Percentiles rank a stretch among this genome's conserved stretches.
Conservation (phyloP, 2,113 vertebrate genomes). For the Lycaon pictus region DNA sequence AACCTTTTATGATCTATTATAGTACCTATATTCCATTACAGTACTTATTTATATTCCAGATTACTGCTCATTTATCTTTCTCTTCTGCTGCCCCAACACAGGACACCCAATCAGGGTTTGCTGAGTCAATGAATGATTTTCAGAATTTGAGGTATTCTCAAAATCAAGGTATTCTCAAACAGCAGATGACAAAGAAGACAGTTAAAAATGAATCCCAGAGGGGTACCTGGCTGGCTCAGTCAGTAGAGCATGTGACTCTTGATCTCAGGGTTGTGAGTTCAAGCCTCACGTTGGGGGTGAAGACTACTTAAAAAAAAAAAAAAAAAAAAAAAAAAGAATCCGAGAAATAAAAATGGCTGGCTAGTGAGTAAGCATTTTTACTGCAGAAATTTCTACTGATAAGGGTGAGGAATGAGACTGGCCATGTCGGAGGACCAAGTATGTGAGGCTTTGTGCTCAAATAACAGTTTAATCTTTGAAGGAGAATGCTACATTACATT, state of each 20-base stretch:
- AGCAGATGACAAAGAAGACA: background rate
- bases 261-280: background rate
- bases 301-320: background rate
- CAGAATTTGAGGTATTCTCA: background rate
- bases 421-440: background rate
- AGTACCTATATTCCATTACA: background rate
- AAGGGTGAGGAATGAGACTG: background rate
- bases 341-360: conserved; percentile 50
- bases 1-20: background rate
- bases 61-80: background rate
- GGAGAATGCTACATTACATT: background rate
- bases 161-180: conserved; percentile 22
- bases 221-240: background rate
- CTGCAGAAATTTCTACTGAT: background rate
- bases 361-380: conserved; percentile 18
- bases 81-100: background rate
- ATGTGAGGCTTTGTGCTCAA: background rate
- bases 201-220: conserved; percentile 44
- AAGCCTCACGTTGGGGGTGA: background rate
- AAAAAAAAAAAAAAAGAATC: background rate
- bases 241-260: background rate
- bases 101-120: background rate
- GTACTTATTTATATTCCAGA: background rate
- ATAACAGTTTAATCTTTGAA: background rate
- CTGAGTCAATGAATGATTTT: conserved; percentile 4